Evolutionary conservation across 2,888 invertebrate species (phyloP), one percentile per base, ranked within the genome.

Genomic region (Phymatocera aterrima): DNA sequence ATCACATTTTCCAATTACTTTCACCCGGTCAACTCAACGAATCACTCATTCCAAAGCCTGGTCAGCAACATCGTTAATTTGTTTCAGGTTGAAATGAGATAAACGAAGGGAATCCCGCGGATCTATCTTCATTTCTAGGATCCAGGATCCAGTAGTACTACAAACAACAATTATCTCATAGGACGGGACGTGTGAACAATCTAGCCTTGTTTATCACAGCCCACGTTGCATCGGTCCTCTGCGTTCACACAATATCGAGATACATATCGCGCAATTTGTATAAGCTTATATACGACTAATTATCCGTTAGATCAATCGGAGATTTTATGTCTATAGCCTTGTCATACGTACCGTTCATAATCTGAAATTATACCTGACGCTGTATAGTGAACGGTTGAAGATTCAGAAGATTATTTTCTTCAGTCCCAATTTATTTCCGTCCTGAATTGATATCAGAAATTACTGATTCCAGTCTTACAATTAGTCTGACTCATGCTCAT

Each of bases 111-210:
- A 46, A n/a, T 46, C 68, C 68, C 1, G 15, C 43, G 46, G 24
- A 68, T 68, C 46, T 46, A 28, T 68, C 68, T 68, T 46, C 15
- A 68, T 68, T 68, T 24, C 12, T 46, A 46, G 15, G 34, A n/a
- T n/a, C 24, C 61, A 37, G n/a, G 12, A 8, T 8, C 51, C 4
- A 15, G 15, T 34, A n/a, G 8, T 18, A 64, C 61, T 24, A 43
- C 43, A 46, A 46, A 43, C 28, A 46, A 46, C 68, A 28, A 68
- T 43, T 28, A 68, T 68, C 28, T 68, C 2, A 15, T 28, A 43
- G 21, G 6, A 46, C 43, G 43, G 28, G 68, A 68, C 68, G 28
- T n/a, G n/a, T n/a, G n/a, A 15, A n/a, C 43, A 68, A 68, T 68
- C 15, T 37, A 61, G 34, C 46, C 28, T 24, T 28, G 46, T 68